Conservation (phyloP, 2,888 invertebrate species). For the Spodoptera picta region DNA sequence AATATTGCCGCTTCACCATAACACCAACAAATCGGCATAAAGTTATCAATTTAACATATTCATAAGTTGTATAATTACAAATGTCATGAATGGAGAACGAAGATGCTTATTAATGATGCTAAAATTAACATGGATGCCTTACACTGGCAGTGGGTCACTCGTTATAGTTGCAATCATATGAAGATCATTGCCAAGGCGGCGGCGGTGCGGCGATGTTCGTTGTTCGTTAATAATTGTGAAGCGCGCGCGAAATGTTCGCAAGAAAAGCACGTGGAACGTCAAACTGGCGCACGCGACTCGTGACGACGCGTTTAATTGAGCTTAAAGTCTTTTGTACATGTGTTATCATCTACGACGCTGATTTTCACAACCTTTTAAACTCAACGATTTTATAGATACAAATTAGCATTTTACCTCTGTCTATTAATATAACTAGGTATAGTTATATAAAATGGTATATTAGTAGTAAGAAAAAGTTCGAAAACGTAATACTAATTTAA, state of each 20-base stretch:
- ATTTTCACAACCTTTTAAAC: slow-evolving; percentile 10
- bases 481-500: too few relatives aligned
- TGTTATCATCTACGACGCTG: neutral
- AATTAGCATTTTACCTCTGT: too few relatives aligned
- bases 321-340: slow-evolving; percentile 22
- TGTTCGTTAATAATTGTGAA: slow-evolving; percentile 61
- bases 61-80: slow-evolving; percentile 24
- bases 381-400: too few relatives aligned
- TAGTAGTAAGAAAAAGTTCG: too few relatives aligned
- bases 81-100: slow-evolving; percentile 33
- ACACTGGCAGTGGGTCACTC: slow-evolving; percentile 48
- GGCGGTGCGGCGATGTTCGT: slow-evolving; percentile 44
- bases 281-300: slow-evolving; percentile 50
- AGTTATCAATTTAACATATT: slow-evolving; percentile 32
- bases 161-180: slow-evolving; percentile 57
- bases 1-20: slow-evolving; percentile 3
- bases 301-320: slow-evolving; percentile 28
- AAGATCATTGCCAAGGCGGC: slow-evolving; percentile 83
- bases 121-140: slow-evolving; percentile 43
- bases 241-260: slow-evolving; percentile 61
- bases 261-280: slow-evolving; percentile 54
- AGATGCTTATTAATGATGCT: slow-evolving; percentile 19
- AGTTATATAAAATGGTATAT: too few relatives aligned
- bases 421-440: too few relatives aligned
- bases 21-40: slow-evolving; percentile 15